Evolutionary conservation across 1,140 invertebrate genomes (phyloP).

Genomic region (Globodera rostochiensis): DNA sequence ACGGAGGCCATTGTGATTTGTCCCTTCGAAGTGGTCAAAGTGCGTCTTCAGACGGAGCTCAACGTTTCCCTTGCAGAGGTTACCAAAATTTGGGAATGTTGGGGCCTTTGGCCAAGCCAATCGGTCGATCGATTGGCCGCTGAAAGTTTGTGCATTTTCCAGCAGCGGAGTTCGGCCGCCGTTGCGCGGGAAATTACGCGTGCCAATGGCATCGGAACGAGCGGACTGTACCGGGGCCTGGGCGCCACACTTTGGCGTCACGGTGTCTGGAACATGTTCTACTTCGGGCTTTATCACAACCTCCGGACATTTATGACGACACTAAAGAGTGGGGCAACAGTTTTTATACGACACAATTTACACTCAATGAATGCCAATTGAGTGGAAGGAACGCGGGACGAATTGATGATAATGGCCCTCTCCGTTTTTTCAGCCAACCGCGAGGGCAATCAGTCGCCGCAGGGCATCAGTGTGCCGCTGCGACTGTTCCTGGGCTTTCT

Average conservation of each 20-base stretch:
- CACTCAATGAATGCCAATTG: background rate
- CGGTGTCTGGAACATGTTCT: constrained; percentile 85
- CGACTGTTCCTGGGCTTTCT: constrained; percentile 80
- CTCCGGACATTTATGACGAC: constrained; percentile 78
- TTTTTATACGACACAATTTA: constrained; percentile 2
- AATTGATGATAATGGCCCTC: too few species aligned
- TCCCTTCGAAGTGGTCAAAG: constrained; percentile 92
- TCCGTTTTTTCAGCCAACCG: too few species aligned
- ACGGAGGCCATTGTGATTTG: constrained; percentile 86
- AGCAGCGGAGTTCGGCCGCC: constrained; percentile 76
- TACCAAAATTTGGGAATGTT: constrained; percentile 9
- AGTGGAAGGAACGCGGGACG: too few species aligned
- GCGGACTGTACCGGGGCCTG: constrained; percentile 83
- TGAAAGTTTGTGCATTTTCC: constrained; percentile 36
- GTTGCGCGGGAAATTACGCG: constrained; percentile 79
- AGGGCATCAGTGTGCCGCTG: constrained; percentile 51
- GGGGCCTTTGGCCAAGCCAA: constrained; percentile 39
- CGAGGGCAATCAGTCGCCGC: too few species aligned
- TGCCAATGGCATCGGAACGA: constrained; percentile 76
- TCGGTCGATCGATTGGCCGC: background rate
- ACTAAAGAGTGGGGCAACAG: constrained; percentile 40
- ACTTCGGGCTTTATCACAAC: constrained; percentile 91
- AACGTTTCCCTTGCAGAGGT: constrained; percentile 70
- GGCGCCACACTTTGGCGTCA: constrained; percentile 83
- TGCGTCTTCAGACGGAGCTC: constrained; percentile 72